These are phyloP conservation scores for Rostratula benghalensis DNA, from an alignment of 2,113 vertebrate species.

Conservation along the genomic window DNA sequence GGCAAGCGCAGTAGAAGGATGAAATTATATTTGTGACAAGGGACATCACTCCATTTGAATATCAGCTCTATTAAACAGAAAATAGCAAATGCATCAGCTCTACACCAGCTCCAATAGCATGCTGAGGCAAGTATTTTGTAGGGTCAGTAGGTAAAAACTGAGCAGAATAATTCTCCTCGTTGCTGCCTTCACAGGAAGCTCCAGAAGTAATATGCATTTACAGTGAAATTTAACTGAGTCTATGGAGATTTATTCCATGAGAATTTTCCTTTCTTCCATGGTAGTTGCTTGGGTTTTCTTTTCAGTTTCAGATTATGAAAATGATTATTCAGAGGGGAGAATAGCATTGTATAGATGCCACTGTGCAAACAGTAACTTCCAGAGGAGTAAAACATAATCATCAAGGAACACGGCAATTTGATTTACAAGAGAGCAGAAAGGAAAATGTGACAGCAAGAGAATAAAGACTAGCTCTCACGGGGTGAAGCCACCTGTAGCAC, in stretches of 20 bases:
- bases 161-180: background rate
- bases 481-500: background rate
- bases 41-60: background rate
- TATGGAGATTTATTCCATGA: background rate
- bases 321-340: conserved; percentile 9
- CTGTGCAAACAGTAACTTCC: background rate
- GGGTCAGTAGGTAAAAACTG: background rate
- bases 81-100: background rate
- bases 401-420: background rate
- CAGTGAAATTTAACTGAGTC: background rate
- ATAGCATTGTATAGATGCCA: background rate
- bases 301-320: background rate
- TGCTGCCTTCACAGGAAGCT: background rate
- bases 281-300: background rate
- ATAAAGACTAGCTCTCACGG: background rate
- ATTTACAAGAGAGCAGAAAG: background rate
- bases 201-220: background rate
- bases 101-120: background rate
- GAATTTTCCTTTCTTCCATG: background rate
- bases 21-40: conserved; percentile 29
- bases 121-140: background rate
- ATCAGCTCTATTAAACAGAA: conserved; percentile 6
- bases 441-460: background rate
- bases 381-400: background rate
- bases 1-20: background rate